Evolutionary conservation across 2,888 invertebrate species (phyloP).

Genomic region (Brachyopa scutellaris): DNA sequence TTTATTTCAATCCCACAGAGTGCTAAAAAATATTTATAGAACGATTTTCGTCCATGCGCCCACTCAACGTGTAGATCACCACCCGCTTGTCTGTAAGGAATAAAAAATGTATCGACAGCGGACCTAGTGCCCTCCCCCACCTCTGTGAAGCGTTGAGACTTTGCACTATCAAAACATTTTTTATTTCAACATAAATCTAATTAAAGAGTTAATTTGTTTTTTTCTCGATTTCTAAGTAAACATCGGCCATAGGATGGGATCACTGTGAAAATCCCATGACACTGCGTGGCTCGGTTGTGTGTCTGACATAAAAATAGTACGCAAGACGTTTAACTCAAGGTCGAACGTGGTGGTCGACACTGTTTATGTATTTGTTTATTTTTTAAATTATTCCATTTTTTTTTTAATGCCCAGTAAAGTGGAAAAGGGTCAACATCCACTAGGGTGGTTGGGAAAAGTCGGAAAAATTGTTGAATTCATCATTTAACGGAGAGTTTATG

Average conservation of each 20-base stretch:
- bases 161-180: background rate
- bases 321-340: background rate
- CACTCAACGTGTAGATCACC: no score
- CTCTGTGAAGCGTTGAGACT: background rate
- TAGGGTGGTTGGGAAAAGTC: background rate
- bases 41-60: no score
- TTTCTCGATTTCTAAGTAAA: background rate
- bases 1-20: background rate
- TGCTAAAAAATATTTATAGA: conserved; percentile 32
- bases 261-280: background rate
- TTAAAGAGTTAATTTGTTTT: conserved; percentile 8
- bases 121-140: background rate
- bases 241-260: background rate
- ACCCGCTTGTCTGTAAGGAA: no score
- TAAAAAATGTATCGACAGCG: background rate
- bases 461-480: background rate
- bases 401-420: conserved; percentile 42
- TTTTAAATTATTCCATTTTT: no score
- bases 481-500: conserved; percentile 36
- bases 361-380: background rate
- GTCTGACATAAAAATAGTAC: background rate
- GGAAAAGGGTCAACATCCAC: background rate
- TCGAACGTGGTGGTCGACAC: background rate
- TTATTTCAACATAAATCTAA: background rate
- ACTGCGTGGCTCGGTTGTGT: background rate